A percentile compares a stretch with the other conserved stretches of the same genome.
Evolutionary conservation across 2,797 vertebrate species (phyloP).

Genomic region (Schizothorax lantsangensis): DNA sequence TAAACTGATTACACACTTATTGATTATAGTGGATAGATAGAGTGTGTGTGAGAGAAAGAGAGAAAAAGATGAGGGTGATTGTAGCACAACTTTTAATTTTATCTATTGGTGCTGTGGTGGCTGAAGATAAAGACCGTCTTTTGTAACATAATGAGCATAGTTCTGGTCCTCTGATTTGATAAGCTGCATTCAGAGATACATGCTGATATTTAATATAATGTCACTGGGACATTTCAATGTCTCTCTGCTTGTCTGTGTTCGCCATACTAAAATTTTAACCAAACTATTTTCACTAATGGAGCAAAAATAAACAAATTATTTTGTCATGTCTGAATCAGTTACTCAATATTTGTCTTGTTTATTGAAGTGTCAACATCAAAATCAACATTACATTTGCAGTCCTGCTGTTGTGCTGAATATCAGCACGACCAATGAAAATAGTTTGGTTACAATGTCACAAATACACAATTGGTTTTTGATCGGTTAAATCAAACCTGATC

Average conservation of each 20-base stretch:
- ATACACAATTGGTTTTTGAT: constrained; percentile 14
- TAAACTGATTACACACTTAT: constrained; percentile 51
- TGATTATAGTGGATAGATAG: constrained; percentile 46
- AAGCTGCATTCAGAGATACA: neutral
- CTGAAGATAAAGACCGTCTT: neutral
- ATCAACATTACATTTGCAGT: neutral
- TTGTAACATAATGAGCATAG: neutral
- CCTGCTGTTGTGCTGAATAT: neutral
- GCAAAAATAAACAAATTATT: neutral
- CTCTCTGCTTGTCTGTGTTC: neutral
- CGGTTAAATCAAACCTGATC: neutral
- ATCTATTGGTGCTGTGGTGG: neutral
- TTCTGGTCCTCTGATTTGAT: neutral
- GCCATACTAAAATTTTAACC: neutral
- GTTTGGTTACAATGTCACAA: neutral
- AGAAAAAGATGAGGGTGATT: neutral
- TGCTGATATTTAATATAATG: neutral
- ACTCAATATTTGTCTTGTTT: neutral
- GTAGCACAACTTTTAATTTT: constrained; percentile 13
- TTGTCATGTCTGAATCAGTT: neutral
- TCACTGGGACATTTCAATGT: neutral
- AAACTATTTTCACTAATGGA: neutral
- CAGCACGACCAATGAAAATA: neutral
- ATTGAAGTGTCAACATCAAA: constrained; percentile 10
- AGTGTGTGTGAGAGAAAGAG: constrained; percentile 2